Evolutionary conservation across 2,888 invertebrate genomes (phyloP).

Genomic region (Spilarctia lutea): DNA sequence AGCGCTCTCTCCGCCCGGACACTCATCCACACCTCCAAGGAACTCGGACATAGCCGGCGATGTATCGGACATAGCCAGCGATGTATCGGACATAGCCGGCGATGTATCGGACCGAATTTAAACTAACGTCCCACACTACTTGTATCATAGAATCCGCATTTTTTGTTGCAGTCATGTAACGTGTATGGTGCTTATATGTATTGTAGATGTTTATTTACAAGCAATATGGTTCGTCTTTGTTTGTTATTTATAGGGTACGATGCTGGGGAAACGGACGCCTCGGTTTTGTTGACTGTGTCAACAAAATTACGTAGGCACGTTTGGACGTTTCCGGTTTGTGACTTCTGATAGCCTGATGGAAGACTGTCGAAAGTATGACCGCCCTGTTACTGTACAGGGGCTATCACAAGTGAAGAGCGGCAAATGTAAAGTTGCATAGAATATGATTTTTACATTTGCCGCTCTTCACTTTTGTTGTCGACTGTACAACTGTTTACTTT

Average conservation of each 20-base stretch:
- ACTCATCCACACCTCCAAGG: slow-evolving; percentile 42
- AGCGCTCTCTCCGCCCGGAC: slow-evolving; percentile 53
- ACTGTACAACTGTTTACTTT: slow-evolving; percentile 42
- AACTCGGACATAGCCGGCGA: slow-evolving; percentile 10
- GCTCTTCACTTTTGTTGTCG: slow-evolving; percentile 27
- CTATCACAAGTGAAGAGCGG: slow-evolving; percentile 24
- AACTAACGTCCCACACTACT: slow-evolving; percentile 65
- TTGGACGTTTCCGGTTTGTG: slow-evolving; percentile 49
- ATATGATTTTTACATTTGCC: slow-evolving; percentile 22
- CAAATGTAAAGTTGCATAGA: slow-evolving; percentile 15
- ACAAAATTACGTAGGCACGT: slow-evolving; percentile 59
- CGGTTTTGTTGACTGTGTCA: slow-evolving; percentile 67
- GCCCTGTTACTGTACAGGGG: slow-evolving; percentile 36
- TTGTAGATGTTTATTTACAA: slow-evolving; percentile 64
- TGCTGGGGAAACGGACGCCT: slow-evolving; percentile 63
- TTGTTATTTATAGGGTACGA: slow-evolving; percentile 48
- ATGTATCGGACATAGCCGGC: slow-evolving; percentile 61
- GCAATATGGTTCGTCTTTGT: slow-evolving; percentile 65
- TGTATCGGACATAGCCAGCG: slow-evolving; percentile 29
- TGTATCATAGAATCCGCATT: slow-evolving; percentile 54
- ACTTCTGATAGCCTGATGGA: slow-evolving; percentile 27
- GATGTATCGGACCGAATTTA: slow-evolving; percentile 74
- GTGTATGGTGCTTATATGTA: slow-evolving; percentile 79
- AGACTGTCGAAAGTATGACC: slow-evolving; percentile 30
- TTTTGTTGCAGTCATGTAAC: slow-evolving; percentile 77